Evolutionary conservation across 2,888 invertebrate genomes (phyloP).

Genomic region (Amphimallon solstitiale): DNA sequence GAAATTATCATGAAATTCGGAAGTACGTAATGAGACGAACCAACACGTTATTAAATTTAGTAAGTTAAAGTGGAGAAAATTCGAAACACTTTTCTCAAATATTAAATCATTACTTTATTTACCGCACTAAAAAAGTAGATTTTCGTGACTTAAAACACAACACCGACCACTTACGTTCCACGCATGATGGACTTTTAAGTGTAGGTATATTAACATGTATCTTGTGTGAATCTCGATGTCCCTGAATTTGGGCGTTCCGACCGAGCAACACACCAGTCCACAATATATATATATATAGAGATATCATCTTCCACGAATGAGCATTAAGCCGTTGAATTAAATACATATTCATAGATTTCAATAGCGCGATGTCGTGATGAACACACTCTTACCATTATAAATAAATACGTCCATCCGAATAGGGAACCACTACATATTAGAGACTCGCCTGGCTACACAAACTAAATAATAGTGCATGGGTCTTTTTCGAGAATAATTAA

Average conservation of each 20-base stretch:
- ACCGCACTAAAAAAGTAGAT: conserved; percentile 1
- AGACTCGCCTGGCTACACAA: background rate
- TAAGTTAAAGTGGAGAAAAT: no score
- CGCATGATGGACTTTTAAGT: conserved; percentile 35
- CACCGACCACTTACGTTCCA: conserved; percentile 6
- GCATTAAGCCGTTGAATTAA: background rate
- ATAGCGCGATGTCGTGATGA: conserved; percentile 6
- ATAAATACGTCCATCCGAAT: background rate
- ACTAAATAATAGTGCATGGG: background rate
- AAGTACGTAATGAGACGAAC: no score
- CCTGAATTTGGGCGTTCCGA: background rate
- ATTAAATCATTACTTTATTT: no score
- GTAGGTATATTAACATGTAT: conserved; percentile 31
- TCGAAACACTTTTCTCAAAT: no score
- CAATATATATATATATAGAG: no score
- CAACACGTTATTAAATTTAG: no score
- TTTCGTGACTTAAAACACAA: conserved; percentile 14
- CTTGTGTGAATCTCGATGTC: conserved; percentile 2
- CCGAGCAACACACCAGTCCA: no score
- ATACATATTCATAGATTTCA: conserved; percentile 7
- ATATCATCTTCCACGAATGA: conserved; percentile 16
- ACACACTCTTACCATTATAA: conserved; percentile 1
- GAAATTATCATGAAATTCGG: no score
- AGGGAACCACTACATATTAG: background rate
- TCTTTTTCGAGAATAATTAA: conserved; percentile 9